Evolutionary conservation across 1,140 invertebrate genomes (phyloP), one percentile per base, ranked within the genome.

Genomic region (Drosophila oshimai): DNA sequence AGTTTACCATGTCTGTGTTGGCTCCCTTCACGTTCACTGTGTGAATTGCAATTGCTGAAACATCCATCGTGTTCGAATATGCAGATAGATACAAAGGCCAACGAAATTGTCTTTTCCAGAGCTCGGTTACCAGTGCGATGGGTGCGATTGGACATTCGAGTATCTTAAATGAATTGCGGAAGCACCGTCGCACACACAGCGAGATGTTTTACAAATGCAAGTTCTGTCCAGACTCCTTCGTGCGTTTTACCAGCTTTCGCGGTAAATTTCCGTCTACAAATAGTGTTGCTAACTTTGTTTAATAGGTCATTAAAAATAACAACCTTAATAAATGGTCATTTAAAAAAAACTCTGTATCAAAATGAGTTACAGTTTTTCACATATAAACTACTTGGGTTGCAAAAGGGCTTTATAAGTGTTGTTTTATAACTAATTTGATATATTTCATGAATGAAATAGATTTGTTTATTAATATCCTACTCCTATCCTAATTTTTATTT

Each of bases 181-280:
- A 93, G 62, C 94, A 95, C 68, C 83, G 92, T 22, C 89, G 93
- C 44, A 93, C 92, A 26, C 93, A 94, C 70, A 93, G 92, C 1
- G 93, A 93, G 69, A 90, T 91, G 44, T 93, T 93, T 18, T 93
- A 92, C 81, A 91, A 93, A 58, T 94, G 94, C 69, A 90, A 93
- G 57, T 60, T 92, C 13, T 94, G 94, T 84, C 91, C 91, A 4
- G 92, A 93, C 58, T 78, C 90, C 2, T 94, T 94, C 78, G 91
- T 92, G 37, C 93, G 93, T 49, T 93, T 93, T 69, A 92, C 91
- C 6, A 90, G 90, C 1, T 83, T 92, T 10, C 91, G 60, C 34
- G 87, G 87, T 89, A 89, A 89, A 72, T 44, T 72, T 34, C 20
- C 24, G 29, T 24, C 34, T n/a, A 31, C 1, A 13, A 37, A 17